phyloP scores from a whole-genome alignment of 1,140 invertebrate genomes.

The Penaeus vannamei region DNA sequence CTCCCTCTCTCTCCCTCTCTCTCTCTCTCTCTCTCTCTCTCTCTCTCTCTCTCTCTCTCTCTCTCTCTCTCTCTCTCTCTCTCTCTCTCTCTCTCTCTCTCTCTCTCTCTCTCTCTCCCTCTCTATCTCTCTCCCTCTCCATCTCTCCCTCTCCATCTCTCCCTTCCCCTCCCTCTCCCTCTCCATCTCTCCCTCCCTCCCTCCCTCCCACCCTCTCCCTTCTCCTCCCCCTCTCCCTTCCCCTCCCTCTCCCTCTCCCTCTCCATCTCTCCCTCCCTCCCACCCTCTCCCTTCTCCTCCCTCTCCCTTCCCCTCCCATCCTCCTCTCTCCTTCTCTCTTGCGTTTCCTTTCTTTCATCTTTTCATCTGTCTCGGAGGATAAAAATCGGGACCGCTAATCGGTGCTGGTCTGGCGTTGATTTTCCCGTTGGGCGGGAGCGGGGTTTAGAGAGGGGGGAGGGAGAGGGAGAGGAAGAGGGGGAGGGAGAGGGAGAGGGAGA shows the following conservation, averaged over 20 bases:
- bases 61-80: conserved; percentile 46
- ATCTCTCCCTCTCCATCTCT: not conserved
- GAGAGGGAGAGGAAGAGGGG: too few species aligned
- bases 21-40: not conserved
- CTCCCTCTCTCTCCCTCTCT: not conserved
- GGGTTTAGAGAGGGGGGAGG: not conserved
- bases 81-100: conserved; percentile 54
- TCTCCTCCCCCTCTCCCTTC: too few species aligned
- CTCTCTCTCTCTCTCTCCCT: not conserved
- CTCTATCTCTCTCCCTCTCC: not conserved
- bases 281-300: not conserved
- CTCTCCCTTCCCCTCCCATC: not conserved
- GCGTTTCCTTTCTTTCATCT: not conserved
- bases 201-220: not conserved
- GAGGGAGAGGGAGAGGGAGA: too few species aligned
- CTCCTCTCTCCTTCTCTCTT: not conserved
- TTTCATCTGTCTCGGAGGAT: not conserved
- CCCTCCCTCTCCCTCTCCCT: too few species aligned
- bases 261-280: too few species aligned
- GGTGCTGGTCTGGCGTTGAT: not conserved
- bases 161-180: not conserved
- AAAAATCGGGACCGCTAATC: not conserved
- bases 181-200: not conserved
- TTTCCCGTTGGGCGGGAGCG: not conserved
- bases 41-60: conserved; percentile 28